Evolutionary conservation across 2,113 vertebrate species (phyloP), one percentile per base, ranked within the genome.

Genomic region (Coturnix japonica): DNA sequence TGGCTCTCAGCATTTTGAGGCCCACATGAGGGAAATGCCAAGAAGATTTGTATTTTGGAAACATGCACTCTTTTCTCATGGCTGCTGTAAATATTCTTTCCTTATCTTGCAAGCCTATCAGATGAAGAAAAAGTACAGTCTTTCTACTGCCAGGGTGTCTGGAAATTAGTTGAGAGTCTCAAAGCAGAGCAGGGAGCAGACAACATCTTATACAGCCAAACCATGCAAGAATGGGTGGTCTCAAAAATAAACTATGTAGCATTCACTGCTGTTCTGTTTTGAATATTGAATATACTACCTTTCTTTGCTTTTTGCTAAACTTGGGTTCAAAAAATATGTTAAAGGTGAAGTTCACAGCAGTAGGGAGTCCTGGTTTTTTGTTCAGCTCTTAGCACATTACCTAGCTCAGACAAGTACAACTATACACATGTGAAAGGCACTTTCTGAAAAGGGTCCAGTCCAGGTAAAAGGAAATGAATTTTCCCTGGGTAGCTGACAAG

Each of bases 61-160:
- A 87, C 30, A 54, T 11, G 30, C 81, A 87, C 96, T 97, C 93
- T 77, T 90, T 96, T 96, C 95, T 97, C 94, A 92, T 93, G 84
- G 85, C 67, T 90, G 87, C 71, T 91, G 85, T 94, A 95, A 96
- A 96, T 95, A 90, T 81, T 92, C 49, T 85, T 78, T 87, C 79
- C 78, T 92, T 95, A 96, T 94, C 95, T 94, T 71, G 46, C 70
- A 49, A 83, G 35, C 11, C 57, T 77, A 95, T 92, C 92, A 84
- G 64, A 21, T 25, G 80, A 93, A 71, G 81, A 93, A 71, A 74
- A 90, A 91, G 87, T 74, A 18, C 3, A 47, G 69, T 5, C 18
- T 60, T 66, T 60, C 51, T 54, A 3, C 28, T 89, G 46, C 37
- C 28, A 75, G 75, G 23, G 63, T 70, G 65, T 73, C 46, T 90